Conservation (phyloP, 1,140 invertebrate genomes). For the Portunus trituberculatus region DNA sequence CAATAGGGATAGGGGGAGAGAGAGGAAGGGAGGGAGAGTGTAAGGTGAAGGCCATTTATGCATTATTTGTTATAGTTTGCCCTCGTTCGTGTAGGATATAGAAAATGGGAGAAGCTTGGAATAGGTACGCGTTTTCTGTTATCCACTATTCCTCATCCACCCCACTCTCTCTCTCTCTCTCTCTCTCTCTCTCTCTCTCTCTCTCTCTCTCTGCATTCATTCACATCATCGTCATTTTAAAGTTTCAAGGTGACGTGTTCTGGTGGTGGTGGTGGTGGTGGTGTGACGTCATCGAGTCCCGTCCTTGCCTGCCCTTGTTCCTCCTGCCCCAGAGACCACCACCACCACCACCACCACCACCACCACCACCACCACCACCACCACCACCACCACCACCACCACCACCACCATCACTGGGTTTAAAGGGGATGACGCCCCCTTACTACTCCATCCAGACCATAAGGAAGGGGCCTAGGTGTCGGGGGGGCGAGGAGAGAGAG, state of each 20-base stretch:
- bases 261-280: background rate
- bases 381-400: background rate
- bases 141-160: background rate
- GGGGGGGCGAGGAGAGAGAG: too few species aligned
- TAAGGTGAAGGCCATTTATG: background rate
- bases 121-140: background rate
- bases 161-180: background rate
- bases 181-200: too few species aligned
- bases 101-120: background rate
- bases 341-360: background rate
- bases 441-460: background rate
- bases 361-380: background rate
- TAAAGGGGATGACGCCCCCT: conserved; percentile 17
- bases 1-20: too few species aligned
- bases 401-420: background rate
- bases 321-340: background rate
- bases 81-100: background rate
- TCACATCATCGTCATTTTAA: too few species aligned
- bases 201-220: too few species aligned
- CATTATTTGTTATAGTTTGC: background rate
- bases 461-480: background rate
- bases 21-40: too few species aligned
- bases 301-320: conserved; percentile 7
- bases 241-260: too few species aligned
- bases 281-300: background rate